Evolutionary conservation across 2,113 vertebrate genomes (phyloP).

Genomic region (Atlantisia rogersi): DNA sequence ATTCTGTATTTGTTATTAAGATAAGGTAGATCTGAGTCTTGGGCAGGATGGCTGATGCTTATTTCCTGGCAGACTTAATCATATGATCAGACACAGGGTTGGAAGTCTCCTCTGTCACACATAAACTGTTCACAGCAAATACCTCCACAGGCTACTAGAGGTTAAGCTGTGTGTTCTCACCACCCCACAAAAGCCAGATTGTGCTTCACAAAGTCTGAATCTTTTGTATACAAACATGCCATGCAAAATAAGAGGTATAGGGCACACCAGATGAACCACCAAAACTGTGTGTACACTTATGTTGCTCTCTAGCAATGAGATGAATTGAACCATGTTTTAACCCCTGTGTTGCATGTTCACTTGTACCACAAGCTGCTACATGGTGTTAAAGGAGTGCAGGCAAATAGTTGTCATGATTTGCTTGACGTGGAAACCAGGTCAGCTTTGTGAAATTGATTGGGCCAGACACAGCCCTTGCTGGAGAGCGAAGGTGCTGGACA

Average conservation of each 20-base stretch:
- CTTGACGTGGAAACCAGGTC: background rate
- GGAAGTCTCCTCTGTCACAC: background rate
- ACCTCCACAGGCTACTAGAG: background rate
- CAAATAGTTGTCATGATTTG: rapidly evolving
- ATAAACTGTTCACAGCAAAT: background rate
- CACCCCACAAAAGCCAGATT: background rate
- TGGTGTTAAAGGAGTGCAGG: background rate
- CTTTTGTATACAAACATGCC: rapidly evolving
- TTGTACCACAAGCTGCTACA: background rate
- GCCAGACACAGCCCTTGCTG: background rate
- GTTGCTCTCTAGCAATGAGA: background rate
- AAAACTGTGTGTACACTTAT: background rate
- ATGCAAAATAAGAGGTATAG: background rate
- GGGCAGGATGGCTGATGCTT: background rate
- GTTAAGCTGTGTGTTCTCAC: background rate
- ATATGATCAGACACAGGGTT: background rate
- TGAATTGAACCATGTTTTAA: background rate
- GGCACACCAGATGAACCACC: background rate
- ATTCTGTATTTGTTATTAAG: background rate
- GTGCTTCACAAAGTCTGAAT: background rate
- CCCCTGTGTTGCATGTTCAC: background rate
- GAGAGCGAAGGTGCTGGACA: background rate
- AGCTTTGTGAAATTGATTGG: background rate
- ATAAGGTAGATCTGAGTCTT: background rate
- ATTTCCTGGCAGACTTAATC: background rate